Evolutionary conservation across 1,140 invertebrate species (phyloP), one percentile per base, ranked within the genome.

Genomic region (Brachionus angularis): DNA sequence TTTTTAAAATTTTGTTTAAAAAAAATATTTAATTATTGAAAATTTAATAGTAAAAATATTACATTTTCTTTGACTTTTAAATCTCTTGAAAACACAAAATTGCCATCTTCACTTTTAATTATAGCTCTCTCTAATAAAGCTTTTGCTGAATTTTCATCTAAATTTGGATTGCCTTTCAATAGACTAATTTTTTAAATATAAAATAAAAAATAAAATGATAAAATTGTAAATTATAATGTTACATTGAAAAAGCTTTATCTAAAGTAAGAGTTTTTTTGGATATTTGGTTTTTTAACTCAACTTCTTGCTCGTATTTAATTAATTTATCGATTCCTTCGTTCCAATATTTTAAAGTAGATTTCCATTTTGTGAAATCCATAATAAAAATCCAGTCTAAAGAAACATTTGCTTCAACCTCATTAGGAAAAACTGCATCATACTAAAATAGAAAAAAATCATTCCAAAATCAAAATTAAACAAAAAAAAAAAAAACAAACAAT

Each of bases 301-400:
- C 39, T 42, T 42, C 39, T 42, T 42, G 39, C 39, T 42, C 39
- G 39, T 44, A 25, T 39, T 2, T 2, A 62, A 39, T n/a, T 5
- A 39, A 44, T 16, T 27, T 46, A 8, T 4, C 8, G 33, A 42
- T 42, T 42, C 39, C 2, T 18, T 47, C 10, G 21, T 34, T 36
- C 3, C 16, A 12, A 27, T 47, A 3, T 47, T 67, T 47, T 14
- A 33, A 49, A 52, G 23, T 5, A 52, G 10, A 12, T 52, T 52
- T 3, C 62, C 23, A 67, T 34, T 67, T 50, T 47, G 31, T 67
- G 39, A 42, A n/a, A 39, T 12, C 53, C 42, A 67, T 29, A 16
- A 29, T 18, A 67, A 67, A 67, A 34, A 67, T 36, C 62, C 62
- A 67, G 36, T 67, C 62, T 27, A 67, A 16, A 25, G 42, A 46